Evolutionary conservation across 2,888 invertebrate species (phyloP).

Genomic region (Lepidonotus clava): DNA sequence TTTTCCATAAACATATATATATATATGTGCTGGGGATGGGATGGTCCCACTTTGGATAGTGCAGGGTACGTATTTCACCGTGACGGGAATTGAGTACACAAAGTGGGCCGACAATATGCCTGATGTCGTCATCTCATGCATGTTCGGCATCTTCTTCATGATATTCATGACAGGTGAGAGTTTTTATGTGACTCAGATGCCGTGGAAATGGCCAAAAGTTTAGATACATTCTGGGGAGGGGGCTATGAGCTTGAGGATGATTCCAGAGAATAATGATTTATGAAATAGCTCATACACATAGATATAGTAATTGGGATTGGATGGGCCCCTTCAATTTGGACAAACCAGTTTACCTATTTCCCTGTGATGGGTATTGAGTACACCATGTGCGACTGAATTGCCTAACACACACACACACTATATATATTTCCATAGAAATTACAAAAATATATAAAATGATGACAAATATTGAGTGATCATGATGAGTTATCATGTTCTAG

Average conservation of each 20-base stretch:
- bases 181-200: neutral
- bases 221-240: no score
- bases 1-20: no score
- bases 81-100: constrained; percentile 84
- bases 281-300: no score
- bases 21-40: constrained; percentile 94
- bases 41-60: constrained; percentile 97
- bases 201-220: no score
- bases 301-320: constrained; percentile 94
- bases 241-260: neutral
- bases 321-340: constrained; percentile 97
- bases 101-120: constrained; percentile 87
- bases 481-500: no score
- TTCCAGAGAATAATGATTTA: no score
- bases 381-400: constrained; percentile 88
- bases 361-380: constrained; percentile 84
- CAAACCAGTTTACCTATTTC: constrained; percentile 95
- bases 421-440: no score
- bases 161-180: constrained; percentile 92
- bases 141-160: constrained; percentile 98
- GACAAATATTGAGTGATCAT: no score
- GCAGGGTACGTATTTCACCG: constrained; percentile 95
- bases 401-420: no score
- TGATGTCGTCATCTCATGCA: constrained; percentile 94
- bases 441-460: no score